Evolutionary conservation across 2,888 invertebrate genomes (phyloP).

Genomic region (Priocnemis perturbator): DNA sequence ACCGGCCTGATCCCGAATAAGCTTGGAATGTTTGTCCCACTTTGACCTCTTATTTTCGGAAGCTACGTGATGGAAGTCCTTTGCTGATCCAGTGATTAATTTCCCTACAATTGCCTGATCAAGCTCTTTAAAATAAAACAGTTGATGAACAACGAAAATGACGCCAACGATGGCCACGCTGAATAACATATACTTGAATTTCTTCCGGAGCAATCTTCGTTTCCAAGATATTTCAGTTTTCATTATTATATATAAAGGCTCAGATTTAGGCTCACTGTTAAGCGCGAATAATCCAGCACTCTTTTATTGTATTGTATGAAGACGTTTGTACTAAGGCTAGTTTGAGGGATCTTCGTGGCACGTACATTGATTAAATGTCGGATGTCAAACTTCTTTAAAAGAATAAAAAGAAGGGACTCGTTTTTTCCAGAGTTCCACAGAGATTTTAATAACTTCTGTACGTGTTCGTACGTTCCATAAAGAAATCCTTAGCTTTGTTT

Average conservation of each 20-base stretch:
- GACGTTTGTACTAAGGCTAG: not conserved
- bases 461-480: not conserved
- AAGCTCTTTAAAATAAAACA: constrained; percentile 74
- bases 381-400: too few relatives aligned
- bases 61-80: constrained; percentile 27
- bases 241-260: constrained; percentile 47
- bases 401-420: too few relatives aligned
- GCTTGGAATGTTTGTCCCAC: constrained; percentile 56
- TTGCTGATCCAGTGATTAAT: constrained; percentile 39
- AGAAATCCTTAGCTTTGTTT: not conserved
- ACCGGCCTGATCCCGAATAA: constrained; percentile 52
- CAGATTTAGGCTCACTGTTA: constrained; percentile 8
- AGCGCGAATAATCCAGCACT: not conserved
- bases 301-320: not conserved
- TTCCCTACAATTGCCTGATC: constrained; percentile 45
- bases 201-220: constrained; percentile 58
- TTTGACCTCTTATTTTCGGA: constrained; percentile 40
- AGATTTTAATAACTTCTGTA: too few relatives aligned
- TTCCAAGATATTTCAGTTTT: constrained; percentile 47
- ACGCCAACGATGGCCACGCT: constrained; percentile 73
- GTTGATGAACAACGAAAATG: constrained; percentile 71
- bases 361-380: constrained; percentile 4
- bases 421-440: too few relatives aligned
- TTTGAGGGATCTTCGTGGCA: not conserved
- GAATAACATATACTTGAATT: constrained; percentile 73